Evolutionary conservation across 2,797 vertebrate species (phyloP).

Genomic region (Scyliorhinus canicula): DNA sequence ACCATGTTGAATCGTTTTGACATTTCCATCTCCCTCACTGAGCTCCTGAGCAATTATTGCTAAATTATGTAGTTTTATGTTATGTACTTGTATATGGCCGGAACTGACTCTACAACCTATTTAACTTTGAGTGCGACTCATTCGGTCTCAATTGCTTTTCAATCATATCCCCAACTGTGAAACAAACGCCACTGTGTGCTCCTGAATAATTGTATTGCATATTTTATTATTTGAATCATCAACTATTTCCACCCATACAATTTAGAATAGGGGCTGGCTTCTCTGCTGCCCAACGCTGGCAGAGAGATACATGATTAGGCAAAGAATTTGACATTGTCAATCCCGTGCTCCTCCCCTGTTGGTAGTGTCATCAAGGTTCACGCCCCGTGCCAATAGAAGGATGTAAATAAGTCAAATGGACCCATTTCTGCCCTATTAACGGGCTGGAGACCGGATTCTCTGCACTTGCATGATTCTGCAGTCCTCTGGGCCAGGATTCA

Average conservation of each 20-base stretch:
- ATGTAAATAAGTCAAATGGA: too few species aligned
- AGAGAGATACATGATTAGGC: too few species aligned
- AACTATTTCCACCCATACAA: not conserved
- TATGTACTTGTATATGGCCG: not conserved
- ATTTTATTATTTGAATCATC: not conserved
- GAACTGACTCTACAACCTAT: not conserved
- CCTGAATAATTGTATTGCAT: conserved; percentile 24
- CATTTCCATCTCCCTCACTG: not conserved
- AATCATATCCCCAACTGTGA: not conserved
- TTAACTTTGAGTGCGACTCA: not conserved
- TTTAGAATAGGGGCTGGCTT: too few species aligned
- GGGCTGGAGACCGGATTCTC: too few species aligned
- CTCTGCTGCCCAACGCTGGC: too few species aligned
- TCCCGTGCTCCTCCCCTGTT: too few species aligned
- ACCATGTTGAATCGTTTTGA: not conserved
- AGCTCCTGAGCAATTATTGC: not conserved
- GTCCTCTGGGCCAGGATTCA: too few species aligned
- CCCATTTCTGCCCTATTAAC: too few species aligned
- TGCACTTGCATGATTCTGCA: too few species aligned
- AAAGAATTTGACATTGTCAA: too few species aligned
- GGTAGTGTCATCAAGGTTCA: too few species aligned
- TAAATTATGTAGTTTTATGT: not conserved
- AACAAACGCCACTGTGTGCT: not conserved
- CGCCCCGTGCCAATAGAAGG: too few species aligned
- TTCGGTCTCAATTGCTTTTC: not conserved